Evolutionary conservation across 1,140 invertebrate genomes (phyloP).

Genomic region (Manduca sexta): DNA sequence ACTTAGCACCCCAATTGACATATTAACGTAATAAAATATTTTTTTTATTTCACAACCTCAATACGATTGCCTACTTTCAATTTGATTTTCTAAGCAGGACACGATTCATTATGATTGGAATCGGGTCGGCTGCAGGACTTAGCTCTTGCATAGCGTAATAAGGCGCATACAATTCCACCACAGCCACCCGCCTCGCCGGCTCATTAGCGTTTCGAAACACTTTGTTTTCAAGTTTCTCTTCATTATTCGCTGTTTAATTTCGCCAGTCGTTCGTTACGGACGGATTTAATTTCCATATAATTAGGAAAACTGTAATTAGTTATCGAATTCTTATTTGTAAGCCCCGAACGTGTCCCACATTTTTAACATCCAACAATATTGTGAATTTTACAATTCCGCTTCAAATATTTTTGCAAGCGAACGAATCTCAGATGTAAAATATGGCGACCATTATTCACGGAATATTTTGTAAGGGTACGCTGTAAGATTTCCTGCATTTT

Average conservation of each 20-base stretch:
- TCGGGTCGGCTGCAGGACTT: too few relatives aligned
- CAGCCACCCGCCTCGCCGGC: neutral
- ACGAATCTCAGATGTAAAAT: conserved; percentile 8
- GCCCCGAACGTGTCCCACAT: too few relatives aligned
- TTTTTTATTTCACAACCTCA: neutral
- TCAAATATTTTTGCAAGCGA: conserved; percentile 5
- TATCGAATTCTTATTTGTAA: too few relatives aligned
- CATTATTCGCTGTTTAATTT: conserved; percentile 7
- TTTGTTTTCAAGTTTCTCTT: conserved; percentile 3
- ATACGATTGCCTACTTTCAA: neutral
- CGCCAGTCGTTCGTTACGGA: too few relatives aligned
- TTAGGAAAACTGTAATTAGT: too few relatives aligned
- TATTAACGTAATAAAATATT: too few relatives aligned
- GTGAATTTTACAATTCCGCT: neutral
- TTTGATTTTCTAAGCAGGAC: neutral
- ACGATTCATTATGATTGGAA: too few relatives aligned
- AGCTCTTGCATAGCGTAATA: neutral
- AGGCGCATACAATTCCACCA: conserved; percentile 3
- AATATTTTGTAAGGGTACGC: conserved; percentile 1
- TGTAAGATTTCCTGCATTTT: too few relatives aligned
- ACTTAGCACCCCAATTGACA: too few relatives aligned
- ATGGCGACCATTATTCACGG: conserved; percentile 8
- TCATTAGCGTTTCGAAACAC: conserved; percentile 3
- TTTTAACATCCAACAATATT: too few relatives aligned
- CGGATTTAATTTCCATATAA: too few relatives aligned